Evolutionary conservation across 2,113 vertebrate species (phyloP), one percentile per base, ranked within the genome.

Genomic region (Callorhinus ursinus): DNA sequence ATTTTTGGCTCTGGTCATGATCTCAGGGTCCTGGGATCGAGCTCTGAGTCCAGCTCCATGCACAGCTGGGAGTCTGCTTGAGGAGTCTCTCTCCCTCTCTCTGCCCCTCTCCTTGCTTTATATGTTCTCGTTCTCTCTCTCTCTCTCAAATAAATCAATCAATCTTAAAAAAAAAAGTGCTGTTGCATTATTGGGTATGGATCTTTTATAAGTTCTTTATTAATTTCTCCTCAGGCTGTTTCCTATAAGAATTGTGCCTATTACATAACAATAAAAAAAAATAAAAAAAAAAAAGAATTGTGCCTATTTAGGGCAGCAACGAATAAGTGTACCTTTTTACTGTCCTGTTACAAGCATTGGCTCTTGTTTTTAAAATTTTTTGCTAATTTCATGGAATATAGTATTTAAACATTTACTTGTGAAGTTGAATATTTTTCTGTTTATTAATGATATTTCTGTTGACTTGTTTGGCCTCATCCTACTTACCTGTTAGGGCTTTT

Each of bases 391-490:
- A 63, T 96, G 51, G 16, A 16, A 67, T 53, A 26, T 69, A 57
- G 16, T 88, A 72, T 94, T 88, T 88, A 94, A 97, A 77, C 39
- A 74, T 83, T 93, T 76, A 72, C n/a, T 85, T 33, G 22, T 88
- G 61, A 93, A 57, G 76, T 87, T 88, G 69, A 90, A 71, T 88
- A 61, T 93, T 72, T 97, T 87, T 77, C 31, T 92, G 19, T 71
- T 95, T 82, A 28, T 21, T 93, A 86, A 61, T 86, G 94, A 69
- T 53, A 33, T 88, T 71, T 51, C 71, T 71, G 61, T 88, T 88
- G 77, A 93, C 7, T 91, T 88, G 22, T 95, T 97, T 96, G 63
- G 7, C 59, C 13, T 96, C 88, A 49, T 91, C n/a, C 39, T 93
- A 51, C n/a, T 88, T 92, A 67, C 46, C 2, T 36, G 26, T 55